A percentile compares a stretch with the other conserved stretches of the same genome.
Evolutionary conservation across 2,888 invertebrate species (phyloP).

Genomic region (Thelaira solivaga): DNA sequence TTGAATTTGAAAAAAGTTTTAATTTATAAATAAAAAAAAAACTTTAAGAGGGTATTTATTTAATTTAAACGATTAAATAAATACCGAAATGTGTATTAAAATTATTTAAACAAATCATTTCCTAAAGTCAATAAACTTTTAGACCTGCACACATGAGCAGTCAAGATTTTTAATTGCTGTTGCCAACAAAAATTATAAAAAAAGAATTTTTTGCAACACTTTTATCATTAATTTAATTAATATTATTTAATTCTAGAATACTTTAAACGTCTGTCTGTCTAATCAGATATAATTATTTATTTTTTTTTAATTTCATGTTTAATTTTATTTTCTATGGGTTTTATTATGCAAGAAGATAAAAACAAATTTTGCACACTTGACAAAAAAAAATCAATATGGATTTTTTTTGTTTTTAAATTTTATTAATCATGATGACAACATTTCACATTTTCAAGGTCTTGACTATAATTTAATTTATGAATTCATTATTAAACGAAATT

Average conservation of each 20-base stretch:
- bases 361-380: neutral
- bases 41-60: neutral
- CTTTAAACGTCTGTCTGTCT: constrained; percentile 23
- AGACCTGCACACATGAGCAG: constrained; percentile 6
- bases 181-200: neutral
- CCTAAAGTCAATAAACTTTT: constrained; percentile 29
- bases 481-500: constrained; percentile 44
- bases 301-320: neutral
- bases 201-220: neutral
- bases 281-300: constrained; percentile 6
- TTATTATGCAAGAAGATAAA: constrained; percentile 12
- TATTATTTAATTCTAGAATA: too few species aligned
- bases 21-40: neutral
- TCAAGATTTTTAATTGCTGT: neutral
- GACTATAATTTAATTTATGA: constrained; percentile 18
- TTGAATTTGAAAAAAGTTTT: neutral
- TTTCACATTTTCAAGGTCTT: constrained; percentile 38
- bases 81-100: too few species aligned
- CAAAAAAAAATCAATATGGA: neutral
- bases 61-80: neutral
- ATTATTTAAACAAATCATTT: neutral
- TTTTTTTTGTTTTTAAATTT: neutral
- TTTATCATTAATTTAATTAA: neutral
- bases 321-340: constrained; percentile 1
- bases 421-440: constrained; percentile 1